Evolutionary conservation across 2,113 vertebrate species (phyloP), one percentile per base, ranked within the genome.

Genomic region (Anolis carolinensis): DNA sequence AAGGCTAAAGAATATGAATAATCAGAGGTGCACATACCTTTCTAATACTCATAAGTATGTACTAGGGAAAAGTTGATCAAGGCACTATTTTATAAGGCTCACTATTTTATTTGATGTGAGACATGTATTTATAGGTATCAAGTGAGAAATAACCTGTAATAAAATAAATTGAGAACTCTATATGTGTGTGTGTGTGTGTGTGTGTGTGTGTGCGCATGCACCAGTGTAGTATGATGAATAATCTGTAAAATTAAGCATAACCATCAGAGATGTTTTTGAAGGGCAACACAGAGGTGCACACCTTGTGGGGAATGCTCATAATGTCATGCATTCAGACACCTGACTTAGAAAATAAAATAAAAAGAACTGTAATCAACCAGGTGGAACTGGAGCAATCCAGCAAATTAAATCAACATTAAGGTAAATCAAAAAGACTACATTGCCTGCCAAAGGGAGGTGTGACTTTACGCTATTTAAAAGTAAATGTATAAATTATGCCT

Each of bases 271-370:
- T 32, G 2, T 55, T 39, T 18, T 9, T 86, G 59, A 82, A 92
- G 88, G 77, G 87, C 83, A 90, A 85, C 82, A 86, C 84, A 73
- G 85, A 90, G 83, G 86, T 93, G 48, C 55, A 48, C 84, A 91
- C 91, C n/a, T 59, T 73, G 68, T 67, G 62, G 79, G 50, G 39
- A 89, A 81, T n/a, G 83, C 89, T 88, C 9, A 16, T 76, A 90
- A 72, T 86, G 88, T 85, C 14, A 75, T 73, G 86, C 86, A 70
- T 88, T 62, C 79, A 68, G 87, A 87, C 83, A 89, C 82, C 92
- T 93, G 91, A 91, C 86, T 90, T 59, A 0, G 74, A 88, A 90
- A 90, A 67, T 7, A 67, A 67, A 27, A 80, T 90, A 65, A 80
- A 74, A 75, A 84, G 62, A 85, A 13, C 50, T 59, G 34, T 71